Percentiles rank a stretch among this genome's conserved stretches.
Evolutionary conservation across 2,888 invertebrate genomes (phyloP).

Genomic region (Arrhopalites spinosus): DNA sequence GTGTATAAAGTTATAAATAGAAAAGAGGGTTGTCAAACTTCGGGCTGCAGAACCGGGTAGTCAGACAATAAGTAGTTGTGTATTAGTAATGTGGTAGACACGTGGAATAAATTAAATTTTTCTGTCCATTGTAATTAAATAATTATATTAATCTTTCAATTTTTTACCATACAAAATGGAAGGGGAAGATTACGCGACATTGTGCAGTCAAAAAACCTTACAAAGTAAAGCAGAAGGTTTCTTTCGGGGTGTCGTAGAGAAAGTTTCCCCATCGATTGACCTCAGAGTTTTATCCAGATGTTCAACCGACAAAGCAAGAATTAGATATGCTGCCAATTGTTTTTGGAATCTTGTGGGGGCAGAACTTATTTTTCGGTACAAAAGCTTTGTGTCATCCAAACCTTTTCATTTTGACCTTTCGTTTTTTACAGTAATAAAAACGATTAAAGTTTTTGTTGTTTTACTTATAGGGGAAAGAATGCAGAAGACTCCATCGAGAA

Average conservation of each 20-base stretch:
- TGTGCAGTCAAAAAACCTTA: slow-evolving; percentile 75
- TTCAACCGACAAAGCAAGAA: slow-evolving; percentile 48
- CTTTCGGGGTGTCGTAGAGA: slow-evolving; percentile 70
- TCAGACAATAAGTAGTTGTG: no score
- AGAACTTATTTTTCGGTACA: slow-evolving; percentile 38
- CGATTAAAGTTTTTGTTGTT: no score
- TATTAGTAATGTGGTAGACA: no score
- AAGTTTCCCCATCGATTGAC: slow-evolving; percentile 60
- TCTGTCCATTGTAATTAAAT: no score
- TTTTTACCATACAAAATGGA: slow-evolving; percentile 32
- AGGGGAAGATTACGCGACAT: background rate
- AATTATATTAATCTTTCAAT: no score
- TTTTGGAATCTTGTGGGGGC: slow-evolving; percentile 52
- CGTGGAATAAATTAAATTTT: no score
- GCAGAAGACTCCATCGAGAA: slow-evolving; percentile 66
- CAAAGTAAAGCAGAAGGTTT: slow-evolving; percentile 77
- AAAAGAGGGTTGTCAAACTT: no score
- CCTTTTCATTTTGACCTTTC: no score
- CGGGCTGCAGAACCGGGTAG: no score
- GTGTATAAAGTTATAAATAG: no score
- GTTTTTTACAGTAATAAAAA: no score
- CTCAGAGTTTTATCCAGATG: slow-evolving; percentile 43
- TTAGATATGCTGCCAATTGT: slow-evolving; percentile 39
- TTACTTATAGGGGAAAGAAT: slow-evolving; percentile 53
- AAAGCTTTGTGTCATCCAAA: no score